Evolutionary conservation across 1,140 invertebrate genomes (phyloP).

Genomic region (Cephus cinctus): DNA sequence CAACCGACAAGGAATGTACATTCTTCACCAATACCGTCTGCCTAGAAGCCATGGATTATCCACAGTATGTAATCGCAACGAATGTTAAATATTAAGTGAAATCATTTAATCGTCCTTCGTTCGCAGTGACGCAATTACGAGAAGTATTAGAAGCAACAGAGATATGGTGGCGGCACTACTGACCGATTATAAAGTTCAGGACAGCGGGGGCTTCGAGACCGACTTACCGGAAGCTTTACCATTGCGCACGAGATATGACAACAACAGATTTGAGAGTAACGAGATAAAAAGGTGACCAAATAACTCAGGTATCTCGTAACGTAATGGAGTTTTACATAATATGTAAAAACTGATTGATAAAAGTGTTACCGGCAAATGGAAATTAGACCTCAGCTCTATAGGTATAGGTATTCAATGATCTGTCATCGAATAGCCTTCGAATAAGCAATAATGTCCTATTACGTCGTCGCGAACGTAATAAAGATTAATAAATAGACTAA

Average conservation of each 20-base stretch:
- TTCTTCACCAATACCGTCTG: slow-evolving; percentile 76
- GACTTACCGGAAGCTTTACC: slow-evolving; percentile 19
- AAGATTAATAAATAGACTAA: too few relatives aligned
- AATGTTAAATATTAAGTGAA: slow-evolving; percentile 5
- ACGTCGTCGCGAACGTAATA: too few relatives aligned
- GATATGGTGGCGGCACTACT: slow-evolving; percentile 69
- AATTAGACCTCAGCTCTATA: too few relatives aligned
- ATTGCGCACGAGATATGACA: slow-evolving; percentile 29
- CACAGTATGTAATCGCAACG: slow-evolving; percentile 62
- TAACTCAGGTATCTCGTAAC: too few relatives aligned
- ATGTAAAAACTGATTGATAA: too few relatives aligned
- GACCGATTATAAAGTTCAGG: slow-evolving; percentile 60
- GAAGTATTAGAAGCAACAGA: slow-evolving; percentile 70
- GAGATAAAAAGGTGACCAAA: slow-evolving; percentile 52
- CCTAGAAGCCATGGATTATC: slow-evolving; percentile 73
- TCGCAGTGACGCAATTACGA: slow-evolving; percentile 73
- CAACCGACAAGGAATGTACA: slow-evolving; percentile 61
- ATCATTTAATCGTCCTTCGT: slow-evolving; percentile 16
- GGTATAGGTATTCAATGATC: too few relatives aligned
- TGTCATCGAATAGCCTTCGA: too few relatives aligned
- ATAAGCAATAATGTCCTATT: too few relatives aligned
- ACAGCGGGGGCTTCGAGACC: slow-evolving; percentile 25
- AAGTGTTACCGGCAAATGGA: too few relatives aligned
- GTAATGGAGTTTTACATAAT: too few relatives aligned
- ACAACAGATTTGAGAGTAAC: slow-evolving; percentile 44